These are phyloP conservation scores for Psittacara wagleri DNA, from an alignment of 2,113 vertebrate genomes.

Conservation along the genomic window DNA sequence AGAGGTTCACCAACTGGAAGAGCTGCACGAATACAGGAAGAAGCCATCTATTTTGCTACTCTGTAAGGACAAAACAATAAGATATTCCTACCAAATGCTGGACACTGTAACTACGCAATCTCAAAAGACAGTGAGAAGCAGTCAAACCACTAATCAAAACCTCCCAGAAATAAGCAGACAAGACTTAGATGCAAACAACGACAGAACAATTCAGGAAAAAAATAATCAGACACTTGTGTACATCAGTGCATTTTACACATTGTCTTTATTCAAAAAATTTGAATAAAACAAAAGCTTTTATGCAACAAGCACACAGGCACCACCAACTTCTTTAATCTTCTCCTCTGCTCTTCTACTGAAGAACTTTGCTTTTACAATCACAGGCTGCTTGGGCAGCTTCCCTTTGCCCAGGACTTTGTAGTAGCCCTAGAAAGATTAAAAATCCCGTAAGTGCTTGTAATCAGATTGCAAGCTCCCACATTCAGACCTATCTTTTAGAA, in stretches of 20 bases:
- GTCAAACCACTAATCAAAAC: background rate
- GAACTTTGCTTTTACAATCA: conserved; percentile 93
- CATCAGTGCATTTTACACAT: background rate
- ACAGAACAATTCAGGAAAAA: background rate
- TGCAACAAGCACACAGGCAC: conserved; percentile 89
- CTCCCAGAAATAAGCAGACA: background rate
- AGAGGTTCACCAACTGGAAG: background rate
- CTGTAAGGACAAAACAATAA: rapidly evolving
- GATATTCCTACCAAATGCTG: background rate
- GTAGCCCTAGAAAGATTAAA: conserved; percentile 77
- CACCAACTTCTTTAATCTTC: conserved; percentile 90
- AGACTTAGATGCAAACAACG: background rate
- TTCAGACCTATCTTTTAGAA: background rate
- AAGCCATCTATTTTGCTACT: background rate
- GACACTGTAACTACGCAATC: rapidly evolving
- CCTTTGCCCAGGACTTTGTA: conserved; percentile 93
- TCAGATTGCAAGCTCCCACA: background rate
- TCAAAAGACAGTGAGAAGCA: background rate
- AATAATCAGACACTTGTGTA: background rate
- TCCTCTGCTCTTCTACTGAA: conserved; percentile 90
- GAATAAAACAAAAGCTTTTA: conserved; percentile 61
- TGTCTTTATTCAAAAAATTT: conserved; percentile 50
- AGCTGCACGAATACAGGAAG: background rate
- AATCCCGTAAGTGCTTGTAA: background rate
- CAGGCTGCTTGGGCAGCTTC: conserved; percentile 89